Conservation (phyloP, 2,113 vertebrate genomes). For the Platycercus adscitus region DNA sequence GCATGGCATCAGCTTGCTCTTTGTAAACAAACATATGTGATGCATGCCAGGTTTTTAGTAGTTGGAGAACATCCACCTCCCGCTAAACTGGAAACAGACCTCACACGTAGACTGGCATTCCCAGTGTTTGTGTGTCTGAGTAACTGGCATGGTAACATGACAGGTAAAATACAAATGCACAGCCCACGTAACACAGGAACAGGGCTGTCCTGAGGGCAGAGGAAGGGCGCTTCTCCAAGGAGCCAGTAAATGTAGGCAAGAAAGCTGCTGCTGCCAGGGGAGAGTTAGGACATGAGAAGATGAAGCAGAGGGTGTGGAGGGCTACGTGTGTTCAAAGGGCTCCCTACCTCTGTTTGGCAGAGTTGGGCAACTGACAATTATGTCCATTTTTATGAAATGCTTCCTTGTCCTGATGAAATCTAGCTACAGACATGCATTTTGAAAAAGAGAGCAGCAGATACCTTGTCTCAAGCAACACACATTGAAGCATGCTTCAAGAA, state of each 20-base stretch:
- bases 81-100: background rate
- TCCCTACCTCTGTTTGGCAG: background rate
- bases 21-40: background rate
- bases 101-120: background rate
- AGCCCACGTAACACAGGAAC: rapidly evolving
- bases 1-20: background rate
- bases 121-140: background rate
- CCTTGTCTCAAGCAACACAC: background rate
- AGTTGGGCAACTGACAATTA: constrained; percentile 25
- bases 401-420: constrained; percentile 29
- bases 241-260: background rate
- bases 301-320: constrained; percentile 18
- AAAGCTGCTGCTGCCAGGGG: background rate
- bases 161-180: background rate
- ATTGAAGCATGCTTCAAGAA: background rate
- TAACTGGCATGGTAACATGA: background rate
- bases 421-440: background rate
- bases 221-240: background rate
- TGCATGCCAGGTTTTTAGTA: background rate
- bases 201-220: background rate
- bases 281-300: background rate
- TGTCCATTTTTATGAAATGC: background rate
- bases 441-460: background rate
- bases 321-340: background rate
- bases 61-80: background rate